Evolutionary conservation across 2,113 vertebrate species (phyloP).

Genomic region (Amazona vittata): DNA sequence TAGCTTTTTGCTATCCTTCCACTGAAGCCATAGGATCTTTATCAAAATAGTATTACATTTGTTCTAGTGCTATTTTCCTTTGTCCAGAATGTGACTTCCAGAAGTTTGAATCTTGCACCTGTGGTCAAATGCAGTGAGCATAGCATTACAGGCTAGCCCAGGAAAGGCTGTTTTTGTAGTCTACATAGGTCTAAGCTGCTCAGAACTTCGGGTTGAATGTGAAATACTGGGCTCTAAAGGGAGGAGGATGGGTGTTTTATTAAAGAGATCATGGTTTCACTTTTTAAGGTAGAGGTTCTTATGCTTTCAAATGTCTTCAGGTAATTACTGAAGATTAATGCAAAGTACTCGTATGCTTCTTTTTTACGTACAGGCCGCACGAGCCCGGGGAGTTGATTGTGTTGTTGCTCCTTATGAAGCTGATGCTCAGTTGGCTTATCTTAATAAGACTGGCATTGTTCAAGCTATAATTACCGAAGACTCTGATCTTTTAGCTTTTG

Average conservation of each 20-base stretch:
- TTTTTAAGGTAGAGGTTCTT: background rate
- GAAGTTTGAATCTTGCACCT: background rate
- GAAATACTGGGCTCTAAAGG: background rate
- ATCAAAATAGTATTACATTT: background rate
- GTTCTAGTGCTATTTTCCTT: background rate
- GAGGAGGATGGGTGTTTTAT: background rate
- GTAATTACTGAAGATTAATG: background rate
- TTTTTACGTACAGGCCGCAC: constrained; percentile 79
- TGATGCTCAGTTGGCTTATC: constrained; percentile 92
- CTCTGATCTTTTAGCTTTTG: constrained; percentile 95
- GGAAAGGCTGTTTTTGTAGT: background rate
- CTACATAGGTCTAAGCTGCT: background rate
- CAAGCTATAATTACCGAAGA: constrained; percentile 95
- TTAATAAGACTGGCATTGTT: constrained; percentile 89
- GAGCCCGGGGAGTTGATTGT: constrained; percentile 87
- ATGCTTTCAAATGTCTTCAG: background rate
- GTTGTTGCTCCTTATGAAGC: constrained; percentile 98
- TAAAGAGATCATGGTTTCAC: background rate
- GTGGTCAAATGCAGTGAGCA: background rate
- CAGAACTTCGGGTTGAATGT: background rate
- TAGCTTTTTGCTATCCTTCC: background rate
- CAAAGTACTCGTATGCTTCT: background rate
- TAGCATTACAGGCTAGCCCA: background rate
- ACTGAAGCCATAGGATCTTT: background rate
- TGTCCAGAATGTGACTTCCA: background rate